Percentiles rank a stretch among this genome's conserved stretches.
These are phyloP conservation scores for Colostygia pectinataria DNA, from an alignment of 2,888 invertebrate genomes.

Conservation along the genomic window DNA sequence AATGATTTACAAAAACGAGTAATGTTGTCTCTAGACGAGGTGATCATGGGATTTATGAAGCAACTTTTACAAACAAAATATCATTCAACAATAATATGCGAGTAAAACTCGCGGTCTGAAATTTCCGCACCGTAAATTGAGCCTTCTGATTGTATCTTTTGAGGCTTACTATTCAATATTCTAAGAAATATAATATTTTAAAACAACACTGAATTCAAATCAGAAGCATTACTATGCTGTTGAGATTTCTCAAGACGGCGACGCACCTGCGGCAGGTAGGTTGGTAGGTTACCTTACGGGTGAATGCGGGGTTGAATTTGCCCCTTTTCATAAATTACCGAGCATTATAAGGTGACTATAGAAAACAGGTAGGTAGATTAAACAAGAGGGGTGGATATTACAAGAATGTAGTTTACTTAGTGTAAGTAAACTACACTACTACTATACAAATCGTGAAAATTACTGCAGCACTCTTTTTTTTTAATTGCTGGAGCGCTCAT, in stretches of 20 bases:
- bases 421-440: too few relatives aligned
- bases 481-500: too few relatives aligned
- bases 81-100: background rate
- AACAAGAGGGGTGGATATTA: slow-evolving; percentile 3
- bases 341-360: slow-evolving; percentile 32
- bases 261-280: slow-evolving; percentile 45
- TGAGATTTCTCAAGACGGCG: slow-evolving; percentile 44
- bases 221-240: slow-evolving; percentile 1
- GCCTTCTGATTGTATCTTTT: too few relatives aligned
- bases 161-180: too few relatives aligned
- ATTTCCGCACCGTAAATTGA: too few relatives aligned
- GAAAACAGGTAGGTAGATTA: slow-evolving; percentile 33
- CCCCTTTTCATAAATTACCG: slow-evolving; percentile 59
- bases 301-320: slow-evolving; percentile 52
- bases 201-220: slow-evolving; percentile 9
- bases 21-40: slow-evolving; percentile 17
- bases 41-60: slow-evolving; percentile 20
- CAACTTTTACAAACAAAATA: slow-evolving; percentile 11
- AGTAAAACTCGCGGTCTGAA: too few relatives aligned
- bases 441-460: too few relatives aligned
- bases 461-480: too few relatives aligned
- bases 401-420: slow-evolving; percentile 3
- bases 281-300: slow-evolving; percentile 43
- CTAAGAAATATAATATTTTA: background rate
- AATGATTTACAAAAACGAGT: slow-evolving; percentile 54